Evolutionary conservation across 2,113 vertebrate species (phyloP).

Genomic region (Epinephelus fuscoguttatus): DNA sequence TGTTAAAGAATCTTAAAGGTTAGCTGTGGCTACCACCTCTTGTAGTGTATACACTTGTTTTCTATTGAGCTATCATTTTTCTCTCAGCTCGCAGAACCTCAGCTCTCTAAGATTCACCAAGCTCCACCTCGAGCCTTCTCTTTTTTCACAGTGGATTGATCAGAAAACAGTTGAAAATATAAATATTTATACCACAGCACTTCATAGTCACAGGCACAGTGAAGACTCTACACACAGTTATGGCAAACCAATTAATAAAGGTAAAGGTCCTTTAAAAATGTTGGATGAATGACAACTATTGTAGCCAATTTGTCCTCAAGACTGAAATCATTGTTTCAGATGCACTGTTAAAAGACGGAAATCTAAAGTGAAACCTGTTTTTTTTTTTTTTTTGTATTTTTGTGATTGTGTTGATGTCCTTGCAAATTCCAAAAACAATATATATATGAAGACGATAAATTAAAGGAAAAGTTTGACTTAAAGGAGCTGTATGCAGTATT

Average conservation of each 20-base stretch:
- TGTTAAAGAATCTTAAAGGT: too few species aligned
- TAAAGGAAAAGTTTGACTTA: background rate
- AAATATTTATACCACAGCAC: constrained; percentile 34
- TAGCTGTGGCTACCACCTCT: background rate
- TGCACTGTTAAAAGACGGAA: constrained; percentile 16
- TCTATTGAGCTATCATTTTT: background rate
- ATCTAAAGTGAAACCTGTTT: background rate
- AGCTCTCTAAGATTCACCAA: background rate
- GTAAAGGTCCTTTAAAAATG: background rate
- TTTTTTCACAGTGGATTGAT: background rate
- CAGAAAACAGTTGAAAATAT: background rate
- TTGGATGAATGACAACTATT: background rate
- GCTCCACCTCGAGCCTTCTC: background rate
- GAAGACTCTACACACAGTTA: background rate
- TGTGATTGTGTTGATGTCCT: background rate
- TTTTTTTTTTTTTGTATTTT: constrained; percentile 14
- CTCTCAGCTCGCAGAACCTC: background rate
- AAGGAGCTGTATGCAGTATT: too few species aligned
- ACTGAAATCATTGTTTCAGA: constrained; percentile 1
- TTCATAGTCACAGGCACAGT: background rate
- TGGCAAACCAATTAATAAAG: background rate
- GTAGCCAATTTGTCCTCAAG: background rate
- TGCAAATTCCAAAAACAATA: background rate
- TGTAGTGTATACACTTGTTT: background rate
- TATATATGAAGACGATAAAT: background rate